Evolutionary conservation across 1,140 invertebrate genomes (phyloP), one percentile per base, ranked within the genome.

Genomic region (Glossosoma conforme): DNA sequence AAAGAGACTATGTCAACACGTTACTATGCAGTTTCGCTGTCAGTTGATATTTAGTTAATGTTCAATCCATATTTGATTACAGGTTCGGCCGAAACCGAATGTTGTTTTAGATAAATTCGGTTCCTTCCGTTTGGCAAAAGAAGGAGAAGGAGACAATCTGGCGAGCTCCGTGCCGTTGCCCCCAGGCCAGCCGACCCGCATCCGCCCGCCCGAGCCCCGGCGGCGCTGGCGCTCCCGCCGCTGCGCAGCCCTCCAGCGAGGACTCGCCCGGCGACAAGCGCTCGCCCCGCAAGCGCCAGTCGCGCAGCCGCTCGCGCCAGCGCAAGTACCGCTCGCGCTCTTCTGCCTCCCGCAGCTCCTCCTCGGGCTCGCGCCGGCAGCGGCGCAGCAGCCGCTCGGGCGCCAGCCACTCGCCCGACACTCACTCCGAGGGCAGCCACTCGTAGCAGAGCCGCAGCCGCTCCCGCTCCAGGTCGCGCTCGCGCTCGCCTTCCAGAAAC

Each of bases 21-120:
- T n/a, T n/a, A n/a, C n/a, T n/a, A n/a, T n/a, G n/a, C n/a, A n/a
- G n/a, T n/a, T n/a, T n/a, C n/a, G n/a, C n/a, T n/a, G n/a, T n/a
- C n/a, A n/a, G n/a, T n/a, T n/a, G n/a, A n/a, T n/a, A n/a, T n/a
- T n/a, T n/a, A n/a, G n/a, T n/a, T n/a, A n/a, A n/a, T n/a, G n/a
- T n/a, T n/a, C n/a, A 33, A 33, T 33, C 6, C n/a, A 33, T 3
- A 33, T 33, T 11, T 33, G 15, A 33, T 40, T 32, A 21, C 47
- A 42, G 18, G 22, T 50, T 2, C 38, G 47, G 13, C 47, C 47
- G 3, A 73, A 74, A 49, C 69, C 67, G 40, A 72, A 72, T 57
- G 67, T 74, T 45, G 80, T 83, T 19, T 66, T 84, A 52, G 82
- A 84, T 64, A 84, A 83, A 65, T 81, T 85, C 57, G 82, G 82